phyloP scores from a whole-genome alignment of 2,797 vertebrate species.

The Tenualosa thibaudeaui region DNA sequence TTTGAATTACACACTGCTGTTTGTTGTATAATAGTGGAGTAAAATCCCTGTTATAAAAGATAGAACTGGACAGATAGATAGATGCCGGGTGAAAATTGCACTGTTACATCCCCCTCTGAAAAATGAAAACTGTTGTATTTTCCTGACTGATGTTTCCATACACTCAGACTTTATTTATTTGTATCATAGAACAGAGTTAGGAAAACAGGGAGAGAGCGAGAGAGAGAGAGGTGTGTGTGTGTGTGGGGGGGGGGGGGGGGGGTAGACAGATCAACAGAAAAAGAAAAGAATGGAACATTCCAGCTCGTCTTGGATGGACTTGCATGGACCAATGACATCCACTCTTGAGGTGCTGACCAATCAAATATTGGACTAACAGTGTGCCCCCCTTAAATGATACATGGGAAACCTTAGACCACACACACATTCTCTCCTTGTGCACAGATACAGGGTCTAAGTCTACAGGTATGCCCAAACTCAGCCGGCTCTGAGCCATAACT shows the following conservation, averaged over 20 bases:
- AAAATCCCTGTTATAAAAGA: not conserved
- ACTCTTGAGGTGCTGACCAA: not conserved
- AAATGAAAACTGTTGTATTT: too few species aligned
- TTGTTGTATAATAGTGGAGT: not conserved
- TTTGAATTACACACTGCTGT: not conserved
- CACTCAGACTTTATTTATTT: not conserved
- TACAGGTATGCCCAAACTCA: too few species aligned
- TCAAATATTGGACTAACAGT: not conserved
- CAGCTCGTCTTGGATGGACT: too few species aligned
- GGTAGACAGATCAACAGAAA: not conserved
- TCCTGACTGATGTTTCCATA: too few species aligned
- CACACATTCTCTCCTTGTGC: not conserved
- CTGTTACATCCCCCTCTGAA: too few species aligned
- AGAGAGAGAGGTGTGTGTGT: too few species aligned
- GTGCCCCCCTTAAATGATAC: not conserved
- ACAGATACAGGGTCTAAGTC: not conserved
- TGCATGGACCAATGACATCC: not conserved
- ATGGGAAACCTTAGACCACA: not conserved
- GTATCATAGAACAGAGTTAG: not conserved
- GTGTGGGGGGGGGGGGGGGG: too few species aligned
- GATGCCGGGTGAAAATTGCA: not conserved
- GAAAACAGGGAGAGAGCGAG: too few species aligned
- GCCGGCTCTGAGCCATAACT: too few species aligned
- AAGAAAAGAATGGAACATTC: not conserved
- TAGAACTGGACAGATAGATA: not conserved